Conservation (phyloP, 2,797 vertebrate genomes). For the Spondyliosoma cantharus region DNA sequence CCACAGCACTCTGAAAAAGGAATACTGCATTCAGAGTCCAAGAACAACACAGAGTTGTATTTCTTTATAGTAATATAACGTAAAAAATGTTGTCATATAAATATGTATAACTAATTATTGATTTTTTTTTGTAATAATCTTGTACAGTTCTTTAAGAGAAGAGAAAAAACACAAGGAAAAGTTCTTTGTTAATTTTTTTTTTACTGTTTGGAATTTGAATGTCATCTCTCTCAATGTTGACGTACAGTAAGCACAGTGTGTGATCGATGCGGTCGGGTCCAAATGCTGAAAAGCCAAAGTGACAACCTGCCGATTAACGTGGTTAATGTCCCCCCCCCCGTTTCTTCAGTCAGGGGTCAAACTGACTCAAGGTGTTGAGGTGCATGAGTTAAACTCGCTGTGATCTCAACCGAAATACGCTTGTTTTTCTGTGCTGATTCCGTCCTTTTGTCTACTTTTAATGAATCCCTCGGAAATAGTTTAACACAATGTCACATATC, state of each 20-base stretch:
- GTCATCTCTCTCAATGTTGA: conserved; percentile 76
- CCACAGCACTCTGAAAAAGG: conserved; percentile 67
- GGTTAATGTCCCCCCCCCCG: background rate
- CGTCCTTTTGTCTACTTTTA: conserved; percentile 2
- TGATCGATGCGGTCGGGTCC: conserved; percentile 64
- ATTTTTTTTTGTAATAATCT: conserved; percentile 79
- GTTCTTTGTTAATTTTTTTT: conserved; percentile 72
- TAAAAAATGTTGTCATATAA: conserved; percentile 82
- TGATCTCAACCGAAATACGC: background rate
- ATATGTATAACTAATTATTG: conserved; percentile 85
- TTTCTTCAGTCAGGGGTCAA: background rate
- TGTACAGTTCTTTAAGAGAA: conserved; percentile 84
- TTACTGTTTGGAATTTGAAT: conserved; percentile 78
- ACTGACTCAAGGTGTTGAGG: background rate
- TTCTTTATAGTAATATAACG: conserved; percentile 82
- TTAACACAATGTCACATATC: background rate
- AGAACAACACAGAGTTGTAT: conserved; percentile 61
- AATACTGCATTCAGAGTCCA: conserved; percentile 77
- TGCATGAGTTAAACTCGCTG: background rate
- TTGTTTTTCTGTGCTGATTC: background rate
- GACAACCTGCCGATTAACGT: conserved; percentile 21
- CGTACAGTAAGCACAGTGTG: conserved; percentile 77
- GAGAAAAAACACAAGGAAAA: conserved; percentile 56
- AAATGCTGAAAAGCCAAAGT: conserved; percentile 57
- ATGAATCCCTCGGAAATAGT: background rate